phyloP scores from a whole-genome alignment of 1,140 invertebrate species.

The Drosophila leontia region DNA sequence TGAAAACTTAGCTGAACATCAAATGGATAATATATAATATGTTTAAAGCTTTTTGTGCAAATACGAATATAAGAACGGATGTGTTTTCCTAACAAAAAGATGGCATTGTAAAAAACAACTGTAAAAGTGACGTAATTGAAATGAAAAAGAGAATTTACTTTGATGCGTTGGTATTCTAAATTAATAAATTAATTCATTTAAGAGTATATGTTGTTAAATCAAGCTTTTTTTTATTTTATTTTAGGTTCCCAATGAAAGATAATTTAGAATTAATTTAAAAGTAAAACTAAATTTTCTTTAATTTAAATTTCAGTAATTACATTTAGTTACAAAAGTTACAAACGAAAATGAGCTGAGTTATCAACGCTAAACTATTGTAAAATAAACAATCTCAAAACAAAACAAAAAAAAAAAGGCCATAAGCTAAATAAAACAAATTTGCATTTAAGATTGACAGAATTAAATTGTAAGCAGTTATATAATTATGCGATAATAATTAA shows the following conservation, averaged over 20 bases:
- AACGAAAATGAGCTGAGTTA: conserved; percentile 18
- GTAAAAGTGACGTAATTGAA: conserved; percentile 8
- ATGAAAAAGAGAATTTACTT: conserved; percentile 34
- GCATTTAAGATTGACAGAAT: conserved; percentile 66
- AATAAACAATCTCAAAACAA: conserved; percentile 59
- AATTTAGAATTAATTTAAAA: too few relatives aligned
- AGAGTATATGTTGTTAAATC: neutral
- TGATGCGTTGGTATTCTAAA: neutral
- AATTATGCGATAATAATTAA: conserved; percentile 75
- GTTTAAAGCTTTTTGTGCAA: conserved; percentile 46
- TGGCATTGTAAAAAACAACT: conserved; percentile 41
- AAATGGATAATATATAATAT: conserved; percentile 38
- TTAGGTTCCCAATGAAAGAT: neutral
- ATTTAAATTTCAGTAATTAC: too few relatives aligned
- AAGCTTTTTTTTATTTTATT: neutral
- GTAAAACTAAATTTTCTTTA: neutral
- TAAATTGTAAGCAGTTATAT: conserved; percentile 74
- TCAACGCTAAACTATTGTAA: conserved; percentile 66
- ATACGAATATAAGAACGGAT: conserved; percentile 29
- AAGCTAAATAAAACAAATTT: conserved; percentile 55
- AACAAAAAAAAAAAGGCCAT: conserved; percentile 12
- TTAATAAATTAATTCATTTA: neutral
- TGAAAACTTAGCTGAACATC: conserved; percentile 58
- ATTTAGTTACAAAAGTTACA: neutral
- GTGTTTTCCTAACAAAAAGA: conserved; percentile 48